Conservation (phyloP, 35 echinoderm and acorn worm species). For the Eucidaris tribuloides region DNA sequence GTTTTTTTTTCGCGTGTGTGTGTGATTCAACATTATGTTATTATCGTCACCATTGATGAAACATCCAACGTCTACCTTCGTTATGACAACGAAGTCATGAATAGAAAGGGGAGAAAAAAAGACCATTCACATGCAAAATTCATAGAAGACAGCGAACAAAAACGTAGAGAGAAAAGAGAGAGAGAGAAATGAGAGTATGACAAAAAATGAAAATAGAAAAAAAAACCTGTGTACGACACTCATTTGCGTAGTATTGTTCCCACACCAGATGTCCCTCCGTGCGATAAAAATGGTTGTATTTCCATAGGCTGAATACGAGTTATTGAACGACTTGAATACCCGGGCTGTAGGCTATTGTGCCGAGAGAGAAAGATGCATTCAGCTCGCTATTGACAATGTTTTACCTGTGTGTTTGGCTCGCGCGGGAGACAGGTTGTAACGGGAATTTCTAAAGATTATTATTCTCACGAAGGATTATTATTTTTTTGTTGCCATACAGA, state of each 20-base stretch:
- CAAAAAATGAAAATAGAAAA: background rate
- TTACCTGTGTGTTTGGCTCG: too few relatives aligned
- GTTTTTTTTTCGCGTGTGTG: constrained; percentile 4
- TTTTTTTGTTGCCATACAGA: too few relatives aligned
- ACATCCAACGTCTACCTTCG: background rate
- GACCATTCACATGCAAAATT: background rate
- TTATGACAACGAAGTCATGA: background rate
- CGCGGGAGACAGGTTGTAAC: too few relatives aligned
- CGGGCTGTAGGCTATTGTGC: too few relatives aligned
- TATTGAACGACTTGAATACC: too few relatives aligned
- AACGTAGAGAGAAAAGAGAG: background rate
- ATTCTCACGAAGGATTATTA: too few relatives aligned
- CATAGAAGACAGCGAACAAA: background rate
- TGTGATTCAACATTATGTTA: constrained; percentile 25
- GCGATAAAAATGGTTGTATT: too few relatives aligned
- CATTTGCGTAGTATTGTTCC: background rate
- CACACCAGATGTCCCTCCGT: constrained; percentile 13
- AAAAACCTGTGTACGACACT: background rate
- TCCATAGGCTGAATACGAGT: too few relatives aligned
- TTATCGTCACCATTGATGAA: constrained; percentile 20
- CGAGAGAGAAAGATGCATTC: too few relatives aligned
- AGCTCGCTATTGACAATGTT: too few relatives aligned
- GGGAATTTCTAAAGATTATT: too few relatives aligned
- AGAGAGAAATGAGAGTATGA: background rate
- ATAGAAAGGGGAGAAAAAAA: background rate